These are phyloP conservation scores for Phalacrocorax brasilianus DNA, from an alignment of 2,113 vertebrate species.

Conservation along the genomic window DNA sequence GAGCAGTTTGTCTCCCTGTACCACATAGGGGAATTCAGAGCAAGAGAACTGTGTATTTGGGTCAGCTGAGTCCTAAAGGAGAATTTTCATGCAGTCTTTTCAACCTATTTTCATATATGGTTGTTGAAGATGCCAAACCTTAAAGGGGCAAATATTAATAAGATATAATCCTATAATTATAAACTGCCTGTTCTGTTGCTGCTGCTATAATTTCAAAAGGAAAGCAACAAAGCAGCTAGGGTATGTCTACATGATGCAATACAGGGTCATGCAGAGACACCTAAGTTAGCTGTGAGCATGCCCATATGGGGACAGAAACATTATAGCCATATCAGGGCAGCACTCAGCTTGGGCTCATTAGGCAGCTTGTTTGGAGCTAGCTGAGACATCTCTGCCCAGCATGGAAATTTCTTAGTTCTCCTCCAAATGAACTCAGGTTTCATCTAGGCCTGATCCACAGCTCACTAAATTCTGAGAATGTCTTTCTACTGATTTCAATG, in stretches of 20 bases:
- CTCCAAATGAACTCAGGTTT: not conserved
- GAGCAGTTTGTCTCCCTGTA: constrained; percentile 28
- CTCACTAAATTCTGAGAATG: not conserved
- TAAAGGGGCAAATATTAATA: constrained; percentile 32
- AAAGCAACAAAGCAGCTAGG: not conserved
- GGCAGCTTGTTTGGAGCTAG: not conserved
- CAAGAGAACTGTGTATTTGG: constrained; percentile 65
- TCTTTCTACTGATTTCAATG: not conserved
- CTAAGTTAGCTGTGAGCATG: not conserved
- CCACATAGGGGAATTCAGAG: constrained; percentile 31
- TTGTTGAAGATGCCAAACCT: constrained; percentile 14
- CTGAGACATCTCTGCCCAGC: constrained; percentile 9
- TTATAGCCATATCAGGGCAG: not conserved
- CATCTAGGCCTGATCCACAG: not conserved
- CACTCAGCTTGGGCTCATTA: constrained; percentile 25
- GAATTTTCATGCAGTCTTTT: constrained; percentile 51
- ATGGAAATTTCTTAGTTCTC: not conserved
- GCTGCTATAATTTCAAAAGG: not conserved
- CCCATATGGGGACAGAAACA: not conserved
- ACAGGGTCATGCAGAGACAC: not conserved
- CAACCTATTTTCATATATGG: constrained; percentile 32
- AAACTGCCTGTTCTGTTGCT: not conserved
- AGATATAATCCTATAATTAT: not conserved
- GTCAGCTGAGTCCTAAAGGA: constrained; percentile 66
- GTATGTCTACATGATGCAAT: not conserved